Base-by-base conservation (phyloP, 2,113 vertebrate genomes). In the Burhinus oedicnemus region DNA sequence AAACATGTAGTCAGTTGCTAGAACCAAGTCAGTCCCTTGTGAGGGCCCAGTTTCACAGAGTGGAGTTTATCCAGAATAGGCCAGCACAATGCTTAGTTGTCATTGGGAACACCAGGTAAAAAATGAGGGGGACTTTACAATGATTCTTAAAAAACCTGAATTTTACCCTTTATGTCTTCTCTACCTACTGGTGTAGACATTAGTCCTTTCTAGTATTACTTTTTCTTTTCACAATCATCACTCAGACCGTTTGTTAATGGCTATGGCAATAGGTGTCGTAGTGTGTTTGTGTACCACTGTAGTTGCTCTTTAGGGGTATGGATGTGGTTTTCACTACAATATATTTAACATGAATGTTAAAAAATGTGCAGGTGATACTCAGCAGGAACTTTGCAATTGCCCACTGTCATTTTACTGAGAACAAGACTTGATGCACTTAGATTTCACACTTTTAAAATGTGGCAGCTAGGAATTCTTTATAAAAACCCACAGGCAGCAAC, bases 251-350 rank as follows among this genome's bases (percentile, higher is more conserved):
- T 38, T 70, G 6, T 42, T 90, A 45, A 75, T 51, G 6, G 1
- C 12, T 62, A 6, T 0, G 0, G 40, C 32, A 62, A 4, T 30
- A 55, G 19, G 12, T 52, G 17, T 27, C 6, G 0, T 34, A 40
- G 10, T 45, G 25, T 69, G 8, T 52, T 65, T 87, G 11, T 66
- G 6, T 68, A 18, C 9, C 6, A 21, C 17, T 71, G 17, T 68
- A 51, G 7, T 5, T 55, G 4, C 7, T 66, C 2, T 71, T 71
- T 87, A 32, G 34, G 34, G 17, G 0, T 54, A 22, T 49, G 19
- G 34, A 27, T 40, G 27, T 58, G 21, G 5, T 49, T 89, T 93
- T 42, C 15, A 84, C 18, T 44, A 54, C 13, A 27, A 15, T 26
- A 3, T n/a, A 30, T 70, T 86, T n/a, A 70, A 69, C 4, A 27